Evolutionary conservation across 2,888 invertebrate genomes (phyloP).

Genomic region (Epinotia brunnichana): DNA sequence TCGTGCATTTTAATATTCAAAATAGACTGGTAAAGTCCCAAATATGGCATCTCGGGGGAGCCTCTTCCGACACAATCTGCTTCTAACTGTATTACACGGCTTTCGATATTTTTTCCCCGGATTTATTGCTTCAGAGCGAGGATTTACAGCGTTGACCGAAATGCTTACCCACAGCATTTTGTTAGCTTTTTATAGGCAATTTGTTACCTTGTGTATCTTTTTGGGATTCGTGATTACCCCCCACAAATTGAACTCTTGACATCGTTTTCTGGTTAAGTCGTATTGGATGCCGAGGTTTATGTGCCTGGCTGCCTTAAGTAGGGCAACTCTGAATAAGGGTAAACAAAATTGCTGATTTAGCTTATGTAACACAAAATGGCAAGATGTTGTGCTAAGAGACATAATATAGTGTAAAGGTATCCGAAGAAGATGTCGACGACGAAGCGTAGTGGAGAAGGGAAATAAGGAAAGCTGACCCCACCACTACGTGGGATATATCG

Average conservation of each 20-base stretch:
- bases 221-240: constrained; percentile 67
- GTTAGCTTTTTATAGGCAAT: constrained; percentile 82
- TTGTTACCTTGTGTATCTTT: constrained; percentile 80
- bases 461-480: too few relatives aligned
- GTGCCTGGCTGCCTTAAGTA: constrained; percentile 23
- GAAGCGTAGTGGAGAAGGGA: too few relatives aligned
- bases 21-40: constrained; percentile 47
- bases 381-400: not conserved
- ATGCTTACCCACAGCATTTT: constrained; percentile 78
- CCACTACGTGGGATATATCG: too few relatives aligned
- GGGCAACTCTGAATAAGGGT: constrained; percentile 9
- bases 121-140: constrained; percentile 71
- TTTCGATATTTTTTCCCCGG: constrained; percentile 75
- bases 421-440: too few relatives aligned
- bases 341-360: not conserved
- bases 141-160: constrained; percentile 81
- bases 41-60: constrained; percentile 49
- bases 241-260: constrained; percentile 70
- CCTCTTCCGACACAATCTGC: constrained; percentile 54
- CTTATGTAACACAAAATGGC: not conserved
- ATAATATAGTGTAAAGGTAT: too few relatives aligned
- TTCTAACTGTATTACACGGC: constrained; percentile 73
- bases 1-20: constrained; percentile 50
- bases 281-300: constrained; percentile 45
- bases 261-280: constrained; percentile 43